A percentile compares a stretch with the other conserved stretches of the same genome.
These are phyloP conservation scores for Caenorhabditis doughertyi DNA, from an alignment of 2,888 invertebrate genomes.

Conservation along the genomic window DNA sequence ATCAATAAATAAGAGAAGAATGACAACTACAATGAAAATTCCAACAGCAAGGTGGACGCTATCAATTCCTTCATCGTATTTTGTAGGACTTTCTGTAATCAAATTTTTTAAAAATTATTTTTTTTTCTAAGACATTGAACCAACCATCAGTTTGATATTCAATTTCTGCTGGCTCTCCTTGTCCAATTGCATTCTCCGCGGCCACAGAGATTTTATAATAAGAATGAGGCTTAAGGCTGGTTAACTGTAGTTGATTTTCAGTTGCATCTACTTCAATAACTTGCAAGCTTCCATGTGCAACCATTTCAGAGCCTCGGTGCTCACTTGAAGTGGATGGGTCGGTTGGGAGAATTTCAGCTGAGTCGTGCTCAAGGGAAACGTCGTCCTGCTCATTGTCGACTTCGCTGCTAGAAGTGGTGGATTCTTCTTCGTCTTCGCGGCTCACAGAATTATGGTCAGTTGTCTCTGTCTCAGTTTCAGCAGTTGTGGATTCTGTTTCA, in stretches of 20 bases:
- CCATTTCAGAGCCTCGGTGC: slow-evolving; percentile 16
- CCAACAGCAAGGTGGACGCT: slow-evolving; percentile 5
- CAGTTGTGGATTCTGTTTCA: background rate
- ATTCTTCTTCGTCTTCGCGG: background rate
- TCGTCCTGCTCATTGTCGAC: background rate
- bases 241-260: slow-evolving; percentile 62
- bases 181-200: slow-evolving; percentile 92
- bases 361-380: background rate
- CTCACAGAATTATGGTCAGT: background rate
- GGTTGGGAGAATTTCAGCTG: slow-evolving; percentile 40
- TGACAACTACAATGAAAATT: slow-evolving; percentile 85
- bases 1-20: slow-evolving; percentile 89
- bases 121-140: background rate
- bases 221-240: slow-evolving; percentile 88
- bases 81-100: slow-evolving; percentile 42
- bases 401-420: background rate
- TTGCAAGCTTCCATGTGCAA: slow-evolving; percentile 20
- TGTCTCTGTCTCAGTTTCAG: background rate
- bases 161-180: slow-evolving; percentile 89
- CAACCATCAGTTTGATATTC: slow-evolving; percentile 85
- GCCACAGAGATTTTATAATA: slow-evolving; percentile 90
- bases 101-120: background rate
- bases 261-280: slow-evolving; percentile 50
- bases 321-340: slow-evolving; percentile 15
- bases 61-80: slow-evolving; percentile 26